A percentile compares a stretch with the other conserved stretches of the same genome.
Evolutionary conservation across 2,113 vertebrate genomes (phyloP).

Genomic region (Corythaeola cristata): DNA sequence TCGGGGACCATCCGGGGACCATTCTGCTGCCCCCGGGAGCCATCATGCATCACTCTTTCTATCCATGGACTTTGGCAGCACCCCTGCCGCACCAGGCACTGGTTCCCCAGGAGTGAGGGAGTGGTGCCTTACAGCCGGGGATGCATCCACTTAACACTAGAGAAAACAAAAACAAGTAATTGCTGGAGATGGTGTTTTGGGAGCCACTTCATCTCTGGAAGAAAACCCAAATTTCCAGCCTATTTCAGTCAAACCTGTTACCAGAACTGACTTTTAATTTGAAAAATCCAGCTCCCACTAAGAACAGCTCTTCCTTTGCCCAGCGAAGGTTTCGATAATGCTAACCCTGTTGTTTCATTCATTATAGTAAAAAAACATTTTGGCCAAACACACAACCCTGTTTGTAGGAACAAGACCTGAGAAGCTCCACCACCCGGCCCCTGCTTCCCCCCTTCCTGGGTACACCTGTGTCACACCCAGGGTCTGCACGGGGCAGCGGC

Average conservation of each 20-base stretch:
- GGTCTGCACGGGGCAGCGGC: too few species aligned
- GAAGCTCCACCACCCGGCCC: background rate
- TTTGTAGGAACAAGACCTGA: background rate
- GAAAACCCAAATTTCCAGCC: background rate
- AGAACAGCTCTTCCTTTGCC: background rate
- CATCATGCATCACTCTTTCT: fast-evolving
- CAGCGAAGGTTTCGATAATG: background rate
- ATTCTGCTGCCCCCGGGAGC: fast-evolving
- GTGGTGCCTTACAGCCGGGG: background rate
- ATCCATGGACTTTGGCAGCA: fast-evolving
- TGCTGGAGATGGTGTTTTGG: background rate
- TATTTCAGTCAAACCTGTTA: background rate
- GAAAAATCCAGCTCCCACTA: fast-evolving
- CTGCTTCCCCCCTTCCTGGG: background rate
- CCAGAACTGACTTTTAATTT: background rate
- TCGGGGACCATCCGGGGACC: fast-evolving
- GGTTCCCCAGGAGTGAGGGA: too few species aligned
- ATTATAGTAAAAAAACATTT: background rate
- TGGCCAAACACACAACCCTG: background rate
- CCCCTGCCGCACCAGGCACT: fast-evolving
- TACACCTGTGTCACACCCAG: fast-evolving
- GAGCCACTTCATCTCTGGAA: background rate
- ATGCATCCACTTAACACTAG: fast-evolving
- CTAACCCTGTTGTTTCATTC: background rate
- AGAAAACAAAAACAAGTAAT: background rate